Conservation (phyloP, 2,113 vertebrate species). For the Rhodinocichla rosea region DNA sequence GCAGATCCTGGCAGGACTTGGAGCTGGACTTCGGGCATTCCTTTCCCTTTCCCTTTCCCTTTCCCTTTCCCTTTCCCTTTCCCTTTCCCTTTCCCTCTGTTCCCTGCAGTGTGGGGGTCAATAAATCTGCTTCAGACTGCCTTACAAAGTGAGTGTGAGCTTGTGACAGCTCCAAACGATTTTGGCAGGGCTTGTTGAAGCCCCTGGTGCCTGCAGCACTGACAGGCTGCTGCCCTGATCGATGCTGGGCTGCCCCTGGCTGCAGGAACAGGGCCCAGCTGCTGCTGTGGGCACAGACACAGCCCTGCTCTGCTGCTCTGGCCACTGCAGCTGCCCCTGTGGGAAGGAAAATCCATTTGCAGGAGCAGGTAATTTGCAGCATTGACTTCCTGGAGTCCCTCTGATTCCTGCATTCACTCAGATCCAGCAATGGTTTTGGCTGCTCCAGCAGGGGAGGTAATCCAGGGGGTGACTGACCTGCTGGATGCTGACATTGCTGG, state of each 20-base stretch:
- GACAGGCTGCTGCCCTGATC: background rate
- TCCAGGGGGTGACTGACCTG: background rate
- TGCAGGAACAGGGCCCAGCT: background rate
- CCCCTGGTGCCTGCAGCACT: background rate
- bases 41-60: background rate
- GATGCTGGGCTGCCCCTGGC: background rate
- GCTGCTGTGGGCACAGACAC: background rate
- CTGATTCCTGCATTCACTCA: background rate
- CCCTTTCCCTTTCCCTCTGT: background rate
- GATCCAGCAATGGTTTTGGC: background rate
- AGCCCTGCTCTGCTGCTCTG: background rate
- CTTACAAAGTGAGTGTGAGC: background rate
- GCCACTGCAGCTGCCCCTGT: background rate
- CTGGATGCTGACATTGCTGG: background rate
- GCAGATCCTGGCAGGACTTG: background rate
- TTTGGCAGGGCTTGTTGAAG: background rate
- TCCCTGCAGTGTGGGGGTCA: background rate
- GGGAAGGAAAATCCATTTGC: background rate
- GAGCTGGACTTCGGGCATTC: background rate
- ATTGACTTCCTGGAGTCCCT: background rate
- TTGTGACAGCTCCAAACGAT: background rate
- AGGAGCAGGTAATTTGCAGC: background rate
- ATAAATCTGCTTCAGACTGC: background rate
- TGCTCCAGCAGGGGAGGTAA: background rate
- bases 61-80: background rate